Conservation (phyloP, 2,797 vertebrate species). For the Percopsis omiscomaycus region DNA sequence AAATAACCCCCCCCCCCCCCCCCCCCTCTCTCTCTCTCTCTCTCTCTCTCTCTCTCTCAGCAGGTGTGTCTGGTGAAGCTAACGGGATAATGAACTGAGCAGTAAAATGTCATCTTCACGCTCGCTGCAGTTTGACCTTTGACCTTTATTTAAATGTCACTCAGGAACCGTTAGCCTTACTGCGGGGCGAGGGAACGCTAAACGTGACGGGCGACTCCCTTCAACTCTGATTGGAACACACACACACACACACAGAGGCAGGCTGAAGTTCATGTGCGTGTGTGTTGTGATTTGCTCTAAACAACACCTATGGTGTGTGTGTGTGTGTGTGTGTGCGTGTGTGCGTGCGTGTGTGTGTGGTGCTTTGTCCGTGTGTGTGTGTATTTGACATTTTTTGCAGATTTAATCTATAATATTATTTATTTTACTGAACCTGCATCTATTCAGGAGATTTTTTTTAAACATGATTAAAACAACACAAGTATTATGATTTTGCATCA, state of each 20-base stretch:
- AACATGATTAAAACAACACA: too few relatives aligned
- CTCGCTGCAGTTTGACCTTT: background rate
- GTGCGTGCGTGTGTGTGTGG: background rate
- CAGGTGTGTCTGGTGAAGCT: too few relatives aligned
- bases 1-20: background rate
- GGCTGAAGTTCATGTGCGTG: too few relatives aligned
- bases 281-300: background rate
- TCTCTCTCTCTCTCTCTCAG: background rate
- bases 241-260: background rate
- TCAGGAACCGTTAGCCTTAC: too few relatives aligned
- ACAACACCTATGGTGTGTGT: slow-evolving; percentile 1
- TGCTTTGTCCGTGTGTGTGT: background rate
- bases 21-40: background rate
- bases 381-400: background rate
- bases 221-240: background rate
- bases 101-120: background rate
- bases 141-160: too few relatives aligned
- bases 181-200: too few relatives aligned
- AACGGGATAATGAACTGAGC: background rate
- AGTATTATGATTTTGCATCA: too few relatives aligned
- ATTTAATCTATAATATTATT: background rate
- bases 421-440: too few relatives aligned
- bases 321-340: background rate
- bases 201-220: background rate
- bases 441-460: too few relatives aligned